phyloP scores from a whole-genome alignment of 2,888 invertebrate genomes.

The Protophormia terraenovae region DNA sequence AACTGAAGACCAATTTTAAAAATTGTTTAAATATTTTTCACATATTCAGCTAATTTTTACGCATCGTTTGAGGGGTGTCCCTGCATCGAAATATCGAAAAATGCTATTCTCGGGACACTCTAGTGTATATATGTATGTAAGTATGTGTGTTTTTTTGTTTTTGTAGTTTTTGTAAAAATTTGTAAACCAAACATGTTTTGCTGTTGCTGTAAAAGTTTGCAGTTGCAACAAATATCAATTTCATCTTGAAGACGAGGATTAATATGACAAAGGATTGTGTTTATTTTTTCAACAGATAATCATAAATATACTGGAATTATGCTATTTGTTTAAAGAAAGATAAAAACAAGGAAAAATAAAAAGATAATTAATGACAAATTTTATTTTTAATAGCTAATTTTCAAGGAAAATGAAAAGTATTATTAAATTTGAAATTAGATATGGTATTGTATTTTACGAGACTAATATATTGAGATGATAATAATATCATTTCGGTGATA shows the following conservation, averaged over 20 bases:
- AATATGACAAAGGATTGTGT: conserved; percentile 38
- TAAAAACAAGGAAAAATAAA: background rate
- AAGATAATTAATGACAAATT: background rate
- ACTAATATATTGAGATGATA: too few species aligned
- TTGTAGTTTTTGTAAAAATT: conserved; percentile 29
- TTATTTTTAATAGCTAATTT: background rate
- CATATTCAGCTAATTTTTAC: too few species aligned
- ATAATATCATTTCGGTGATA: too few species aligned
- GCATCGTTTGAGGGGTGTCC: too few species aligned
- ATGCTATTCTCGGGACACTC: too few species aligned
- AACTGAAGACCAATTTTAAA: too few species aligned
- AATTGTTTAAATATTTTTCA: too few species aligned
- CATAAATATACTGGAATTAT: conserved; percentile 42
- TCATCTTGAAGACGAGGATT: conserved; percentile 27
- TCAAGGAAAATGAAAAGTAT: background rate
- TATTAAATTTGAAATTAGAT: background rate
- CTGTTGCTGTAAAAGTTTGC: conserved; percentile 32
- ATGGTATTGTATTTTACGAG: too few species aligned
- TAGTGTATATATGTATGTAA: background rate
- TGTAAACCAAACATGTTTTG: conserved; percentile 55
- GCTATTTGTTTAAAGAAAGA: background rate
- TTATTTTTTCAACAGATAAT: conserved; percentile 34
- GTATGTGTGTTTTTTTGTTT: background rate
- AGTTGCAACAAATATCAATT: conserved; percentile 55
- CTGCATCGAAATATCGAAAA: too few species aligned